These are phyloP conservation scores for Trichogramma evanescens DNA, from an alignment of 2,888 invertebrate species.

Conservation along the genomic window DNA sequence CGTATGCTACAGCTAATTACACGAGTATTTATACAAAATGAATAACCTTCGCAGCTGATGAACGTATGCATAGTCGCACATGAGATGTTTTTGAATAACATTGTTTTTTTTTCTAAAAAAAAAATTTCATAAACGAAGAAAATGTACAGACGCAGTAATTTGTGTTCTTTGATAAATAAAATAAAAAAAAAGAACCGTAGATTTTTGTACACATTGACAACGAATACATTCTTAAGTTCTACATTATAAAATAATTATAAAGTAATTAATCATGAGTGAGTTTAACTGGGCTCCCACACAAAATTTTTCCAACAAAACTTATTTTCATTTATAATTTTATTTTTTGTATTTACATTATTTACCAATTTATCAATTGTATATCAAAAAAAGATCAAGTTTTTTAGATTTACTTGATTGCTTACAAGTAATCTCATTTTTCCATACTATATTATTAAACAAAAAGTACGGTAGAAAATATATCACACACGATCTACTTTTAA, in stretches of 20 bases:
- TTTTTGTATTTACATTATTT: slow-evolving; percentile 6
- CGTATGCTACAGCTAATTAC: background rate
- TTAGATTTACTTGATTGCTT: background rate
- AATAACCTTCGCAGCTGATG: too few species aligned
- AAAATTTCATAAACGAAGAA: slow-evolving; percentile 11
- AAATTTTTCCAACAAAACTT: background rate
- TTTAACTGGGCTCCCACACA: background rate
- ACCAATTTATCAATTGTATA: background rate
- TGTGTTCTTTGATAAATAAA: too few species aligned
- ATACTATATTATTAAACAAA: background rate
- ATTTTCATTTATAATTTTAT: background rate
- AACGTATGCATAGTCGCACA: too few species aligned
- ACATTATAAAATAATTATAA: background rate
- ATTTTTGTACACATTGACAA: background rate
- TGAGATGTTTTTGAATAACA: too few species aligned
- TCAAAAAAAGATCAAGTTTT: background rate
- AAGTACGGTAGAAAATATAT: slow-evolving; percentile 1
- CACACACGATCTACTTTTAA: background rate
- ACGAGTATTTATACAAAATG: too few species aligned
- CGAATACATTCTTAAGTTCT: background rate
- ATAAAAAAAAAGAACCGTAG: background rate
- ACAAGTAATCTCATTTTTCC: background rate
- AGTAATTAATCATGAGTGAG: background rate
- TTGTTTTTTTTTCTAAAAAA: too few species aligned
- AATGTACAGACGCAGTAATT: slow-evolving; percentile 9